Evolutionary conservation across 2,888 invertebrate species (phyloP), one percentile per base, ranked within the genome.

Genomic region (Anarsia innoxiella): DNA sequence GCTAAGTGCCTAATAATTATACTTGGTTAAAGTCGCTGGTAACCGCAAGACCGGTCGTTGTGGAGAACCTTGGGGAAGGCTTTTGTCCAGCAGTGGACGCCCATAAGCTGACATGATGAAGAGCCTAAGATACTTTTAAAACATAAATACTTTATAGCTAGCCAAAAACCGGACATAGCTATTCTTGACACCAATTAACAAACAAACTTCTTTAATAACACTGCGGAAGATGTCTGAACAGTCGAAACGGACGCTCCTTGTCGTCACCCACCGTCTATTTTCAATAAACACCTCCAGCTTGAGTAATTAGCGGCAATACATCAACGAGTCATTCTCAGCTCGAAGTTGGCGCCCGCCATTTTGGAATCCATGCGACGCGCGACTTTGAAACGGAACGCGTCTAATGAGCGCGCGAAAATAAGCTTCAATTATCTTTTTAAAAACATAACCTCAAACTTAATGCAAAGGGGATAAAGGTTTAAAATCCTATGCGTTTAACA

Each of bases 271-370:
- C 12, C 19, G n/a, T 32, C 53, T 77, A 79, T 78, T 77, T 75
- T 77, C 78, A 76, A 79, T 79, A 79, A 79, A 79, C 79, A 77
- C 78, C 74, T 76, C 66, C 59, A 53, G 54, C 64, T 61, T 74
- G 71, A 79, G 78, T 78, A 77, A 82, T 82, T 79, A 80, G 78
- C 57, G 66, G 75, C 66, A 71, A 82, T 82, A 71, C 69, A 82
- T 82, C 80, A 82, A 76, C 69, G 53, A 72, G 79, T 77, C 80
- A 70, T 53, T 66, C 66, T 46, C 62, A 44, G 41, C 46, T 13
- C 32, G 32, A 2, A 23, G 36, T 12, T n/a, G n/a, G n/a, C n/a
- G n/a, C n/a, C n/a, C 30, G 42, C 42, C 42, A 42, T 39, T 31
- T 39, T 37, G 39, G 37, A 39, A 32, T 32, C 19, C 32, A 23